A percentile compares a stretch with the other conserved stretches of the same genome.
Conservation (phyloP, 1,140 invertebrate genomes). For the Piezodorus guildinii region DNA sequence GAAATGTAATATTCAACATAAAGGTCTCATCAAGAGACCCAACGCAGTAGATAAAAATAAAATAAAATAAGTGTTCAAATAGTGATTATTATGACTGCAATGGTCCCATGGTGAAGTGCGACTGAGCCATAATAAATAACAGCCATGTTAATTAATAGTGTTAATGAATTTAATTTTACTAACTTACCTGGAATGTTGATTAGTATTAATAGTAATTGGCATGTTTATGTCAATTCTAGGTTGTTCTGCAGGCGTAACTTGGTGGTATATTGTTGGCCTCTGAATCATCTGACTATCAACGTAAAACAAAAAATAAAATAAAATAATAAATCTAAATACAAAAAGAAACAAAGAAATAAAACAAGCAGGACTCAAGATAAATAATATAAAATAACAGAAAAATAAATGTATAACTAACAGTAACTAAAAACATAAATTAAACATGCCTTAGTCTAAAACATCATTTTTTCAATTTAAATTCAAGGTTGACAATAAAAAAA, state of each 20-base stretch:
- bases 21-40: no score
- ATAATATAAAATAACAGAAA: not conserved
- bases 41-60: no score
- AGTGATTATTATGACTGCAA: no score
- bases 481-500: no score
- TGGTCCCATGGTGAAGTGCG: no score
- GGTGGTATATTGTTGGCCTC: conserved; percentile 27
- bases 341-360: conserved; percentile 12
- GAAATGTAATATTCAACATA: no score
- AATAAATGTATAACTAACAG: not conserved
- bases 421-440: not conserved
- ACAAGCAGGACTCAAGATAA: not conserved
- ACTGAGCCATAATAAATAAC: no score
- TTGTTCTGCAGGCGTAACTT: conserved; percentile 27
- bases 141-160: no score
- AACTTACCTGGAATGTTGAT: conserved; percentile 22
- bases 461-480: no score
- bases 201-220: conserved; percentile 18
- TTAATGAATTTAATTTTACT: no score
- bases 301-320: not conserved
- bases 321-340: conserved; percentile 6
- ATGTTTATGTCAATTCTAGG: conserved; percentile 26
- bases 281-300: conserved; percentile 9
- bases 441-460: not conserved
- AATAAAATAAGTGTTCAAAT: no score